Base-by-base conservation (phyloP, 2,113 vertebrate genomes). In the Stegostoma tigrinum region DNA sequence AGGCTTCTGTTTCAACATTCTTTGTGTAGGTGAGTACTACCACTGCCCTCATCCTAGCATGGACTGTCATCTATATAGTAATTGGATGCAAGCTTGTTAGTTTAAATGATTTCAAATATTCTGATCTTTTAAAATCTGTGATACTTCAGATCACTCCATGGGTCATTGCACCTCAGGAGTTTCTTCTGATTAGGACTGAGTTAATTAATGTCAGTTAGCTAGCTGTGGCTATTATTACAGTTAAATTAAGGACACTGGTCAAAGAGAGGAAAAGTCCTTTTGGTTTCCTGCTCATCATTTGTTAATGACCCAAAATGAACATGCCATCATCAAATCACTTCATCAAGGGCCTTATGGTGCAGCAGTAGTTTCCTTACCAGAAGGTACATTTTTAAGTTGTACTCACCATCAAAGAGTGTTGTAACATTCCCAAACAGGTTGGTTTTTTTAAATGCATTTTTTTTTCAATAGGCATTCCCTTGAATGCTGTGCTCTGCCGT, bases 1-100 rank as follows among this genome's bases (percentile, higher is more conserved):
- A 97, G 99, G 99, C 96, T 99, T 99, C 98, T 99, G 99, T 97
- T 99, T 99, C 98, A 99, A 99, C 97, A 99, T 99, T 96, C 98
- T 99, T 89, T 99, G 99, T 96, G 99, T 99, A 97, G 99, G 99
- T 99, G 97, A 98, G 99, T 98, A 96, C 52, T 85, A 0, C 19
- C 42, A 12, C 52, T n/a, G 12, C 38, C 42, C 5, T 12, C 38
- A 90, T 2, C 52, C 61, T 23, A 19, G 66, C 55, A 42, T 70
- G 17, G 66, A 2, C 30, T n/a, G 30, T 61, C 52, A 30, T n/a
- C 6, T 24, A 27, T 90, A 61, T 1, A 30, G 52, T 61, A n/a
- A 94, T n/a, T 38, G 10, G 21, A 4, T 45, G n/a, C 66, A 48
- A 45, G 23, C 66, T 19, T 23, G n/a, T 30, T 48, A 72, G 23